Conservation (phyloP, 2,797 vertebrate species). For the Psittacula derbiana region DNA sequence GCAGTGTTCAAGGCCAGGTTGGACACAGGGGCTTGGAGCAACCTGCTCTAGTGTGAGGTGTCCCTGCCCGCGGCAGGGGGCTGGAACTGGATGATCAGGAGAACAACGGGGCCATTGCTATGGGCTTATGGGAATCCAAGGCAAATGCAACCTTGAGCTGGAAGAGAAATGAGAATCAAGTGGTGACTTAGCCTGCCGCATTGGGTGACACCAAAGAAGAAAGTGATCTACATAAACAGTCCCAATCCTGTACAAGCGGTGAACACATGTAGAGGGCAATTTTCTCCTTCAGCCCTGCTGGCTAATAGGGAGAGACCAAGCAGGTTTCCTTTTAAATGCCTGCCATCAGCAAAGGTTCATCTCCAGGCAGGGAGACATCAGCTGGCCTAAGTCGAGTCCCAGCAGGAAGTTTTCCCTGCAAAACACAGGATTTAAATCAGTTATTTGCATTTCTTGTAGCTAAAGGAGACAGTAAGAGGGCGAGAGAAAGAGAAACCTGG, state of each 20-base stretch:
- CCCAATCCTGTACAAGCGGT: neutral
- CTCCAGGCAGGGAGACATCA: neutral
- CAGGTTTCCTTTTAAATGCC: neutral
- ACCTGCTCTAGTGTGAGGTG: rapidly evolving
- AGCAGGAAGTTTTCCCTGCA: neutral
- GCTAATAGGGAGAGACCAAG: neutral
- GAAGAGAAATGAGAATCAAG: neutral
- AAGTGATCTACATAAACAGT: neutral
- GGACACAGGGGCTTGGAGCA: neutral
- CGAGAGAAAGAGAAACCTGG: slow-evolving; percentile 10
- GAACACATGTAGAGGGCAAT: neutral
- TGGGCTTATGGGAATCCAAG: neutral
- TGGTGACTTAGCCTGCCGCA: neutral
- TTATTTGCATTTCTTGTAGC: neutral
- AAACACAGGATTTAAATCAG: neutral
- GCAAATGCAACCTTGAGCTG: neutral
- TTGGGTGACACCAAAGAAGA: neutral
- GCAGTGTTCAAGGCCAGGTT: neutral
- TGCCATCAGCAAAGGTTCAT: neutral
- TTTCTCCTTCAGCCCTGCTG: neutral
- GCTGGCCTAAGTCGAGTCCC: neutral
- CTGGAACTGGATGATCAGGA: neutral
- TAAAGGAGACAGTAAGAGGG: neutral
- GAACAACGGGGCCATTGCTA: neutral
- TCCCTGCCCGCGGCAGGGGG: too few species aligned